Evolutionary conservation across 2,113 vertebrate genomes (phyloP).

Genomic region (Scytalopus superciliaris): DNA sequence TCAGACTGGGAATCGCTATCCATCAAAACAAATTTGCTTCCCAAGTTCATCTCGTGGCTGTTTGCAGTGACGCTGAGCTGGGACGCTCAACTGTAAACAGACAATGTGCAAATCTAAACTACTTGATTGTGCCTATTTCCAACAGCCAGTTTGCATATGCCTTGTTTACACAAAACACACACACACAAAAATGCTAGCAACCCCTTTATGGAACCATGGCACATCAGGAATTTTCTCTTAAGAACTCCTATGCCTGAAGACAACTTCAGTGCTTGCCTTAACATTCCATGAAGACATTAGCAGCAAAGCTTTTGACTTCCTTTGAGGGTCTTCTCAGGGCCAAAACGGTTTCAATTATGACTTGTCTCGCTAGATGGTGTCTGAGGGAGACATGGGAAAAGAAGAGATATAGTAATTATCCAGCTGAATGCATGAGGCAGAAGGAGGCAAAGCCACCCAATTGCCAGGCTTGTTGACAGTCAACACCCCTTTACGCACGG

Average conservation of each 20-base stretch:
- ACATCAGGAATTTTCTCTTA: neutral
- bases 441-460: slow-evolving; percentile 41
- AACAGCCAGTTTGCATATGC: neutral
- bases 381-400: neutral
- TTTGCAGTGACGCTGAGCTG: neutral
- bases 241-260: neutral
- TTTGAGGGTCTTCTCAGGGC: neutral
- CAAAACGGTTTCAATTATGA: neutral
- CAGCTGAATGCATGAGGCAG: neutral
- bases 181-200: neutral
- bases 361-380: neutral
- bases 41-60: neutral
- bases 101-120: neutral
- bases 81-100: neutral
- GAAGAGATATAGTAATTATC: neutral
- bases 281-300: neutral
- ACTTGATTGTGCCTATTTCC: neutral
- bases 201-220: neutral
- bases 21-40: neutral
- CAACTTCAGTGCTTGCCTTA: neutral
- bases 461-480: slow-evolving; percentile 10
- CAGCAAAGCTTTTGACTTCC: neutral
- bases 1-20: neutral
- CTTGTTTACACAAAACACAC: neutral
- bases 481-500: neutral